Conservation (phyloP, 2,888 invertebrate genomes). For the Ptychoptera albimana region DNA sequence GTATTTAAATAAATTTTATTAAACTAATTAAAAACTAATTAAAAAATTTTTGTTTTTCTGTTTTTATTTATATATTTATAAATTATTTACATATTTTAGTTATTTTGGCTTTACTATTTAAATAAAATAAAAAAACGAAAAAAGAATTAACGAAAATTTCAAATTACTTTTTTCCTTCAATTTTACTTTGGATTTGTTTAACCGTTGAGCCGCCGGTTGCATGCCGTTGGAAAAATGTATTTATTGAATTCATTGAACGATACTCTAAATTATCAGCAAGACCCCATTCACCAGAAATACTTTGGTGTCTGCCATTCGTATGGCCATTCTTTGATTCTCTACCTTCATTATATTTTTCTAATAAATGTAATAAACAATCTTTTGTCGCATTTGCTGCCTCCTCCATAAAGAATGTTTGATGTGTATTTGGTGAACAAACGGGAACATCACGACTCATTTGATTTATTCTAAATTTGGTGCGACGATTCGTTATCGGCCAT, state of each 20-base stretch:
- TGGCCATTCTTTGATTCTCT: slow-evolving; percentile 24
- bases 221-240: slow-evolving; percentile 59
- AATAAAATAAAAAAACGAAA: too few relatives aligned
- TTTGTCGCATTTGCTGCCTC: slow-evolving; percentile 54
- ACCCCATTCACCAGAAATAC: slow-evolving; percentile 61
- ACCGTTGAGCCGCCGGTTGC: slow-evolving; percentile 26
- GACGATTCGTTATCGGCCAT: slow-evolving; percentile 35
- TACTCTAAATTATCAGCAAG: slow-evolving; percentile 57
- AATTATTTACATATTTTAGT: too few relatives aligned
- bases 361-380: slow-evolving; percentile 53
- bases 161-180: slow-evolving; percentile 16
- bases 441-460: slow-evolving; percentile 58
- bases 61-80: too few relatives aligned
- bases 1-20: too few relatives aligned
- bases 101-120: too few relatives aligned
- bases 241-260: slow-evolving; percentile 63
- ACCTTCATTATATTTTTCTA: slow-evolving; percentile 56
- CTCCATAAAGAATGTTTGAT: slow-evolving; percentile 34
- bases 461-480: slow-evolving; percentile 48
- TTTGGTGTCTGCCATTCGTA: slow-evolving; percentile 45
- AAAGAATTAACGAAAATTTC: background rate
- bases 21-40: too few relatives aligned
- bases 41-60: too few relatives aligned
- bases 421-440: slow-evolving; percentile 40
- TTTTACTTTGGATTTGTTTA: slow-evolving; percentile 24